Base-by-base conservation (phyloP, 1,140 invertebrate genomes). In the Brachystomella parvula region DNA sequence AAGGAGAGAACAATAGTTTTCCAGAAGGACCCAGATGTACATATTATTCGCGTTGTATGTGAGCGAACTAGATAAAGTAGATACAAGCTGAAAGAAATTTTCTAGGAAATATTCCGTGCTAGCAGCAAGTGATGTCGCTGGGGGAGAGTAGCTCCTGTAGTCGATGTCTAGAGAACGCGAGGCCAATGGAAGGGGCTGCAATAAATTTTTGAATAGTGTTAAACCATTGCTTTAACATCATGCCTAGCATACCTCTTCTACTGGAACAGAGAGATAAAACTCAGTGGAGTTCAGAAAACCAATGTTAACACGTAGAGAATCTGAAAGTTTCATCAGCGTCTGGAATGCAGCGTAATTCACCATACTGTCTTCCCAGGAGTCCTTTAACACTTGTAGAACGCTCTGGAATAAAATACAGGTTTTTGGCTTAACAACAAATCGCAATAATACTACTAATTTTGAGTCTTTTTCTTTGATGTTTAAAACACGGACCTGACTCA, bases 401-500 rank as follows among this genome's bases (percentile, higher is more conserved):
- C 60, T 64, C 71, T 71, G 17, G 35, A 70, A 59, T 2, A 39
- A 69, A 62, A 53, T 47, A 30, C 39, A 44, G 2, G 53, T 3
- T 29, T 6, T 33, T 28, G 33, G 15, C 6, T 47, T 58, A 35
- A 67, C 2, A 39, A 12, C 32, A 26, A 61, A 30, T 21, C 19
- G 0, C 19, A 49, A 58, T 26, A 24, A 33, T 29, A 33, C 24
- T 44, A 15, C n/a, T 19, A 44, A 31, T 44, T n/a, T n/a, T n/a
- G n/a, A n/a, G n/a, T n/a, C n/a, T n/a, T n/a, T n/a, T n/a, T n/a
- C n/a, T n/a, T n/a, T n/a, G n/a, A n/a, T n/a, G n/a, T n/a, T n/a
- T n/a, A n/a, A n/a, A n/a, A n/a, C n/a, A n/a, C 44, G 64, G 65
- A 72, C 71, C 58, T 68, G 39, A 29, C 28, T 33, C 31, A 73